Conservation (phyloP, 2,797 vertebrate species). For the Vireo griseus region DNA sequence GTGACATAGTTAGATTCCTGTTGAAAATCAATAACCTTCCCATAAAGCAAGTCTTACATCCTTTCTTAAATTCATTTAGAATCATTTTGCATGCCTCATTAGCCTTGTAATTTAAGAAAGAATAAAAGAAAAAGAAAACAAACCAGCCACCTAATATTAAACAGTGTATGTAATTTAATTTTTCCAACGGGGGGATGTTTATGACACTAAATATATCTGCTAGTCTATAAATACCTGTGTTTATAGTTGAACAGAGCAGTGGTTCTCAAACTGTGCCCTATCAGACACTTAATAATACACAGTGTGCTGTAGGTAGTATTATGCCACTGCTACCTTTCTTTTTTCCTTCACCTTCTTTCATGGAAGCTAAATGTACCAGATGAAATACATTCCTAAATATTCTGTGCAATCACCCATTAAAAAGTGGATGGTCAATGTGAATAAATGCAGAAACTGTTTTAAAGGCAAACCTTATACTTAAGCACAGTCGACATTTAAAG, state of each 20-base stretch:
- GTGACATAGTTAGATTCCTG: constrained; percentile 59
- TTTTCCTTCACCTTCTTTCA: background rate
- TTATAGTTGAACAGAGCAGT: constrained; percentile 22
- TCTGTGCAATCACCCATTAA: background rate
- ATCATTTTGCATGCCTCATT: constrained; percentile 59
- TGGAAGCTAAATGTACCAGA: background rate
- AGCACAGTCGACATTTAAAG: background rate
- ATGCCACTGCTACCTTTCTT: background rate
- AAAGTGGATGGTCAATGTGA: background rate
- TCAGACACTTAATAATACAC: constrained; percentile 8
- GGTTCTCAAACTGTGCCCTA: background rate
- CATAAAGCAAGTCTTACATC: constrained; percentile 54
- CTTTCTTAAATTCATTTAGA: constrained; percentile 64
- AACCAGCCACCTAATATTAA: constrained; percentile 54
- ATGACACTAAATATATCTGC: constrained; percentile 25
- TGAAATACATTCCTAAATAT: background rate
- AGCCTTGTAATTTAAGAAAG: constrained; percentile 59
- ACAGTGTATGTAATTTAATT: constrained; percentile 54
- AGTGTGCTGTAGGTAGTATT: background rate
- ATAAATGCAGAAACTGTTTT: background rate
- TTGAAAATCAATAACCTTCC: constrained; percentile 60
- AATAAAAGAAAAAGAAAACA: constrained; percentile 54
- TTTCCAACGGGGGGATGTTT: constrained; percentile 44
- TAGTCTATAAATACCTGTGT: constrained; percentile 35
- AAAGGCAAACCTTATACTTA: background rate